phyloP scores from a whole-genome alignment of 2,888 invertebrate species.

The Leuctra nigra region DNA sequence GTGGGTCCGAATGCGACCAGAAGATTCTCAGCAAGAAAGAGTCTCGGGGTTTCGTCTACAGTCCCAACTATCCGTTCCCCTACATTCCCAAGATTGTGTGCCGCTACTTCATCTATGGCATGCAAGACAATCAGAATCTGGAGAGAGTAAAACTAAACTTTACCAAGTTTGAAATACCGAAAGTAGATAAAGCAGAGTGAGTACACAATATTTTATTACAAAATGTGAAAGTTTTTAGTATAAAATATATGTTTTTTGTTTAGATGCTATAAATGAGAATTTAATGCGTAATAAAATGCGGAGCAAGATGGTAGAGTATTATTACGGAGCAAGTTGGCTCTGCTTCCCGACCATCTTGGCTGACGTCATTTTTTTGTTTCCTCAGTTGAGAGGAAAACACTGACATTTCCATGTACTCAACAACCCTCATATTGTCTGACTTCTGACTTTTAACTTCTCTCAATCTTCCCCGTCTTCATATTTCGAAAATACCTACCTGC shows the following conservation, averaged over 20 bases:
- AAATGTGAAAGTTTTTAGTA: neutral
- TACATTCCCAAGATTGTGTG: slow-evolving; percentile 95
- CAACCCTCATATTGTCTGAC: too few relatives aligned
- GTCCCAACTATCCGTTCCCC: slow-evolving; percentile 93
- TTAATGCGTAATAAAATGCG: too few relatives aligned
- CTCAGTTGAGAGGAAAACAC: too few relatives aligned
- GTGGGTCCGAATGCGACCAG: slow-evolving; percentile 98
- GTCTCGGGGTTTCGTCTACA: slow-evolving; percentile 86
- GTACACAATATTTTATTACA: slow-evolving; percentile 37
- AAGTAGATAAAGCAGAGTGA: slow-evolving; percentile 75
- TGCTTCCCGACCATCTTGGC: too few relatives aligned
- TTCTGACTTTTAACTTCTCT: too few relatives aligned
- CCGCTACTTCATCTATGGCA: slow-evolving; percentile 96
- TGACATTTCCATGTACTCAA: too few relatives aligned
- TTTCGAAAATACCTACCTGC: too few relatives aligned
- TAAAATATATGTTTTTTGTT: neutral
- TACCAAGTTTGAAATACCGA: slow-evolving; percentile 83
- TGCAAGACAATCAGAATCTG: slow-evolving; percentile 94
- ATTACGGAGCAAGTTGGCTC: too few relatives aligned
- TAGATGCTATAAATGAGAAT: neutral
- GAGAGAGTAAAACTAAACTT: slow-evolving; percentile 90
- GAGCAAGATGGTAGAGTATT: too few relatives aligned
- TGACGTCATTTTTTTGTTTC: too few relatives aligned
- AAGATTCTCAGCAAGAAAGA: slow-evolving; percentile 91
- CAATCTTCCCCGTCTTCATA: too few relatives aligned